Conservation (phyloP, 2,797 vertebrate species). For the Ibycter americanus region DNA sequence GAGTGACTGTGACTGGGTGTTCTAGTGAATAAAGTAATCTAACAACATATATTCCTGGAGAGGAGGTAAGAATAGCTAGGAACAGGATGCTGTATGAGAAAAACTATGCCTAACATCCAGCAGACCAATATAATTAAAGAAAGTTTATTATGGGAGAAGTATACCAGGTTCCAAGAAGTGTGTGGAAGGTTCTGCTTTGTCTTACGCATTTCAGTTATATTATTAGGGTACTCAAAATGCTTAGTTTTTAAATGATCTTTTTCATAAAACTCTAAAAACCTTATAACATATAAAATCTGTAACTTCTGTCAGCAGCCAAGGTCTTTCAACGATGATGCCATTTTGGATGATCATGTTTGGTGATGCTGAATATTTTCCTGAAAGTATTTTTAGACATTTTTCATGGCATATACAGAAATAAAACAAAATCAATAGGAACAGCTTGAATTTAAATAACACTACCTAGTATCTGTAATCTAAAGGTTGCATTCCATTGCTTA, state of each 20-base stretch:
- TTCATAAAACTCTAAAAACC: background rate
- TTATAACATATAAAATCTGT: background rate
- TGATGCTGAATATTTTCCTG: background rate
- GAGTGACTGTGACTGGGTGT: background rate
- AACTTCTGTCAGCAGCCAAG: background rate
- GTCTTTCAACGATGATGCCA: background rate
- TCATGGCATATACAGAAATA: background rate
- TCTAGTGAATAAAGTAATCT: background rate
- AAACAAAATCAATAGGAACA: slow-evolving; percentile 28
- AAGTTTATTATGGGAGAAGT: background rate
- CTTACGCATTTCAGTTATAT: background rate
- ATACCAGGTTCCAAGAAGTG: background rate
- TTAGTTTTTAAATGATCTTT: background rate
- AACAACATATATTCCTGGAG: background rate
- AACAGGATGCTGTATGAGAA: background rate
- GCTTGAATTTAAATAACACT: slow-evolving; percentile 34
- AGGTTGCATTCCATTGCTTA: slow-evolving; percentile 13
- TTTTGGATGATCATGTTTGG: background rate
- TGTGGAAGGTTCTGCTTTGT: background rate
- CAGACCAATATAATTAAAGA: background rate
- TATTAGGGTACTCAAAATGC: background rate
- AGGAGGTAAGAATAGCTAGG: background rate
- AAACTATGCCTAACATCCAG: background rate
- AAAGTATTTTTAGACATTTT: background rate
- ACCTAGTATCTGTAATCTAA: slow-evolving; percentile 9